phyloP scores from a whole-genome alignment of 2,113 vertebrate genomes.

The Bolborhynchus lineola region DNA sequence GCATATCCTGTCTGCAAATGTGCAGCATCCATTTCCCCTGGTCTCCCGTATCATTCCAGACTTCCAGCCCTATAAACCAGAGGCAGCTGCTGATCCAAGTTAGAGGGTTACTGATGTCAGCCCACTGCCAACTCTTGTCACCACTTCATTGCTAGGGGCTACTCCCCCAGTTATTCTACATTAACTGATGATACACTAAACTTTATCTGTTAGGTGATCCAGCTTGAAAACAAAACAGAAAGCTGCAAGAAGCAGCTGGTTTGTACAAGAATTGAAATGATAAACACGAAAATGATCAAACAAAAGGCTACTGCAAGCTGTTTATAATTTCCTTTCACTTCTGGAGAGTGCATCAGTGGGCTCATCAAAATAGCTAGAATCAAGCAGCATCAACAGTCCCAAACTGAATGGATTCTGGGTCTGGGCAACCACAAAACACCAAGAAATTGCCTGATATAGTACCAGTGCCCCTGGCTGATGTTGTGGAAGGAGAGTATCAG shows the following conservation, averaged over 20 bases:
- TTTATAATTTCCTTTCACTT: neutral
- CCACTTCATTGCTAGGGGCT: neutral
- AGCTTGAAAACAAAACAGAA: neutral
- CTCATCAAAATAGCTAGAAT: neutral
- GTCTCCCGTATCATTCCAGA: neutral
- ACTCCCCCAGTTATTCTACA: neutral
- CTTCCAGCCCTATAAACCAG: neutral
- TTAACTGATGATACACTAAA: neutral
- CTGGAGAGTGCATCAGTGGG: neutral
- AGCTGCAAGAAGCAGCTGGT: neutral
- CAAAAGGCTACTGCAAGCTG: neutral
- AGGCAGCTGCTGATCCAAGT: neutral
- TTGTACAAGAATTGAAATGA: neutral
- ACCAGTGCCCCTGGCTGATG: neutral
- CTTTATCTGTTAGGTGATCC: neutral
- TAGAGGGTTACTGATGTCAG: neutral
- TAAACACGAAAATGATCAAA: neutral
- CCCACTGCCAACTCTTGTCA: neutral
- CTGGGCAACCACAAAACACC: neutral
- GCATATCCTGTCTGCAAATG: neutral
- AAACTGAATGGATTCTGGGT: neutral
- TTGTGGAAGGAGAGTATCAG: neutral
- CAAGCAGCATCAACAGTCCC: rapidly evolving
- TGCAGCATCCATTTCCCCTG: neutral
- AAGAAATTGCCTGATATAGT: neutral